Evolutionary conservation across 2,113 vertebrate species (phyloP), one percentile per base, ranked within the genome.

Genomic region (Nannobrachium achirus): DNA sequence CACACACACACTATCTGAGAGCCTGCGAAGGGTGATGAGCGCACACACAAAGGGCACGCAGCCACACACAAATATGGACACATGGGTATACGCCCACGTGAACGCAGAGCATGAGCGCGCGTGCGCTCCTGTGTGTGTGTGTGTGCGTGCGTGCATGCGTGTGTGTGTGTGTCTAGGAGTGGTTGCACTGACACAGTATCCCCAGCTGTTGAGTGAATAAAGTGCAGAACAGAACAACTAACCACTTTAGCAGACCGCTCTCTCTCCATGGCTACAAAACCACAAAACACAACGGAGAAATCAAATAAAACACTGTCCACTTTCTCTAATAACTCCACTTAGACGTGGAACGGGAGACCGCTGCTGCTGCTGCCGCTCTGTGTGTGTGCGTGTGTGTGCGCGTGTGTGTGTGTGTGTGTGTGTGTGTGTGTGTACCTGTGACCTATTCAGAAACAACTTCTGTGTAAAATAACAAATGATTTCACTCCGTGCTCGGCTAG

Each of bases 361-460:
- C 25, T 33, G 25, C 25, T 33, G 25, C 25, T 33, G 25, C 25
- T 33, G 14, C 48, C 3, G 48, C 6, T 51, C 19, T 57, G n/a
- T 40, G 56, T 41, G 56, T 14, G 55, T 8, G 55, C 14, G 55
- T 4, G 56, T 42, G 56, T 18, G 56, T 41, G 39, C 41, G 38
- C 16, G 14, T 58, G 14, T 40, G 2, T 58, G 56, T 57, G 56
- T 57, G 56, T 39, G 33, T 57, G 25, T 57, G 56, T 57, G 25
- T 57, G 56, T 57, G 55, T 57, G 55, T 57, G 7, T 57, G 56
- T 49, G 46, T 49, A 4, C 1, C 13, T 50, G 49, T 56, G 38
- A 33, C 25, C 25, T 33, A 33, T 33, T 33, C 25, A 33, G n/a
- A 33, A 33, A 33, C 3, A 33, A 33, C 3, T 4, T 33, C 6